phyloP scores from a whole-genome alignment of 2,888 invertebrate species.

The Drosophila suboccidentalis region DNA sequence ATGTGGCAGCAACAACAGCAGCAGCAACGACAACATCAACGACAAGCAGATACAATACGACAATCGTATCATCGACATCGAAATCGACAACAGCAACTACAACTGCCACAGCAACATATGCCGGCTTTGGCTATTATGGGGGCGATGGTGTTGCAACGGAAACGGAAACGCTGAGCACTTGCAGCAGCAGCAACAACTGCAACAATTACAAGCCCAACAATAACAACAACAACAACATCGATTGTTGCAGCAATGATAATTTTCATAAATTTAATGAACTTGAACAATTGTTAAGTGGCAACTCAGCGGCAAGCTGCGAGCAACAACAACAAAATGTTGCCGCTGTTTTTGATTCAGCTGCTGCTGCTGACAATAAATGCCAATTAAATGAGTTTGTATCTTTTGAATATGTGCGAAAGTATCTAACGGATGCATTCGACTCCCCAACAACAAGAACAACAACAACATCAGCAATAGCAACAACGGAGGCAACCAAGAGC shows the following conservation, averaged over 20 bases:
- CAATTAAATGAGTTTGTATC: constrained; percentile 83
- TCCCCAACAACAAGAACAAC: constrained; percentile 5
- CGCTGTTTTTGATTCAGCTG: constrained; percentile 11
- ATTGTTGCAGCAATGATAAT: constrained; percentile 59
- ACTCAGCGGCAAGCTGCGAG: constrained; percentile 17
- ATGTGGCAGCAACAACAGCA: constrained; percentile 48
- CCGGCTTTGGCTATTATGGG: constrained; percentile 28
- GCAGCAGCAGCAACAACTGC: constrained; percentile 55
- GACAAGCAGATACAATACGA: constrained; percentile 31
- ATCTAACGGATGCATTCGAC: constrained; percentile 84
- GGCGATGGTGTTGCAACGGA: constrained; percentile 42
- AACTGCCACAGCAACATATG: constrained; percentile 38
- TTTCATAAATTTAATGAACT: constrained; percentile 81
- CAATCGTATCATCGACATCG: constrained; percentile 34
- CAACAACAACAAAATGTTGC: constrained; percentile 30
- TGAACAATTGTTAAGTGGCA: constrained; percentile 68
- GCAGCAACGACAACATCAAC: constrained; percentile 25
- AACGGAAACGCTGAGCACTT: constrained; percentile 64
- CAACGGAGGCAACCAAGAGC: constrained; percentile 38
- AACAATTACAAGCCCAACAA: constrained; percentile 37
- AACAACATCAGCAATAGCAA: too few relatives aligned
- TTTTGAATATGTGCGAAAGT: constrained; percentile 85
- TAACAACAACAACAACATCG: constrained; percentile 35
- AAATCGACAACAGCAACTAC: constrained; percentile 18
- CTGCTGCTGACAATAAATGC: constrained; percentile 42